Evolutionary conservation across 2,113 vertebrate genomes (phyloP).

Genomic region (Urocynchramus pylzowi): DNA sequence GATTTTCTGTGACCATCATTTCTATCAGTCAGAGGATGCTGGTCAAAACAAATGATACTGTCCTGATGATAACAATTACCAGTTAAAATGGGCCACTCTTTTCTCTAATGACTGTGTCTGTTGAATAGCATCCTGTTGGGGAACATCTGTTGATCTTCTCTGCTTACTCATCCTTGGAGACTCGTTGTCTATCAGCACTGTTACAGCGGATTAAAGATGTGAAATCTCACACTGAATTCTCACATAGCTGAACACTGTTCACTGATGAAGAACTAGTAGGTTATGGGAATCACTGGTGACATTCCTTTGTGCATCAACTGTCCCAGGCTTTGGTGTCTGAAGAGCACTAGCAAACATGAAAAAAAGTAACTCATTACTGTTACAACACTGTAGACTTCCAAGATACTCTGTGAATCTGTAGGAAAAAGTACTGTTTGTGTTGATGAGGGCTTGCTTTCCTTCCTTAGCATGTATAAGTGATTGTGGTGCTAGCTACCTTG

Average conservation of each 20-base stretch:
- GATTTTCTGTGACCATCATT: background rate
- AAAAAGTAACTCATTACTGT: background rate
- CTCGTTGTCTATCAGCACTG: background rate
- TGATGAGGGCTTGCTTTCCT: background rate
- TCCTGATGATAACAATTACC: background rate
- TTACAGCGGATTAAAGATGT: background rate
- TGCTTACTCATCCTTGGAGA: background rate
- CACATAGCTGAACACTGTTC: background rate
- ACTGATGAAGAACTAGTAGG: background rate
- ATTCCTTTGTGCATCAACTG: rapidly evolving
- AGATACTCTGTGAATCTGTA: background rate
- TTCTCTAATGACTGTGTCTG: background rate
- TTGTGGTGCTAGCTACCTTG: background rate
- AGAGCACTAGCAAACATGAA: background rate
- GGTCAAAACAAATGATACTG: background rate
- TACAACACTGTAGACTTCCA: background rate
- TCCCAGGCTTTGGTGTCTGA: background rate
- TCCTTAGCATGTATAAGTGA: background rate
- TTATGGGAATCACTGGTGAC: background rate
- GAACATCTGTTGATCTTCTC: background rate
- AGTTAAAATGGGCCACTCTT: background rate
- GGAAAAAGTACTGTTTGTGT: background rate
- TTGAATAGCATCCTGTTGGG: background rate
- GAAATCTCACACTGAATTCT: background rate
- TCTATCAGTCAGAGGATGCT: background rate